Conservation (phyloP, 2,797 vertebrate species). For the Astyanax mexicanus region DNA sequence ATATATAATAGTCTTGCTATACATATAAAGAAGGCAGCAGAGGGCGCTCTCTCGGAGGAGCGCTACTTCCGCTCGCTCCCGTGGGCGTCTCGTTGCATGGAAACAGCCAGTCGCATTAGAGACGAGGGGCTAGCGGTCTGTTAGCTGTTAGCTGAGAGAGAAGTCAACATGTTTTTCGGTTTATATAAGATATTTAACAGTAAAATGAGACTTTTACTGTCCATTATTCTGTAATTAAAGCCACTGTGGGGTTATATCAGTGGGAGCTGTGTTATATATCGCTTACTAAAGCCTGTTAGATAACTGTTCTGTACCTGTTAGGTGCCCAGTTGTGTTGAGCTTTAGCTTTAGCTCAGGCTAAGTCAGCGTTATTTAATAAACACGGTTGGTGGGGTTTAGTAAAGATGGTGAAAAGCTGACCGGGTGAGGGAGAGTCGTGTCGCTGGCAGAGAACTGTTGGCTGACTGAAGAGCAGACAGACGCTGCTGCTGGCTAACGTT, state of each 20-base stretch:
- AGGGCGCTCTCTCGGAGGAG: not conserved
- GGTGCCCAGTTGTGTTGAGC: too few species aligned
- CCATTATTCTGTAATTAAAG: not conserved
- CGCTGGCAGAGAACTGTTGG: not conserved
- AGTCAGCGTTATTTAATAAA: too few species aligned
- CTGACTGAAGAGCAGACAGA: not conserved
- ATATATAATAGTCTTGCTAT: too few species aligned
- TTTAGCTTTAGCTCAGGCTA: too few species aligned
- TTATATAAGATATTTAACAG: not conserved
- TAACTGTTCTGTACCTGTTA: too few species aligned
- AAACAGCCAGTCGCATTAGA: conserved; percentile 15
- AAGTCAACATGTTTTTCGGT: not conserved
- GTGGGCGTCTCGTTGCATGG: conserved; percentile 47
- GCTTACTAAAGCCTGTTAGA: not conserved
- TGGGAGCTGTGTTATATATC: not conserved
- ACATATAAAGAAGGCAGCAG: too few species aligned
- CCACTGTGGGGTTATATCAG: not conserved
- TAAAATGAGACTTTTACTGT: not conserved
- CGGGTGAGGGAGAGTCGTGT: not conserved
- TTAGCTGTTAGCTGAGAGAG: not conserved
- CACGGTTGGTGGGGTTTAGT: not conserved
- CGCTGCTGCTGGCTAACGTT: not conserved
- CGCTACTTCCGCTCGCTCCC: not conserved
- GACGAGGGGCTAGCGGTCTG: not conserved
- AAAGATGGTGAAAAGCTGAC: not conserved